Conservation (phyloP, 1,140 invertebrate species). For the Drosophila lowei region DNA sequence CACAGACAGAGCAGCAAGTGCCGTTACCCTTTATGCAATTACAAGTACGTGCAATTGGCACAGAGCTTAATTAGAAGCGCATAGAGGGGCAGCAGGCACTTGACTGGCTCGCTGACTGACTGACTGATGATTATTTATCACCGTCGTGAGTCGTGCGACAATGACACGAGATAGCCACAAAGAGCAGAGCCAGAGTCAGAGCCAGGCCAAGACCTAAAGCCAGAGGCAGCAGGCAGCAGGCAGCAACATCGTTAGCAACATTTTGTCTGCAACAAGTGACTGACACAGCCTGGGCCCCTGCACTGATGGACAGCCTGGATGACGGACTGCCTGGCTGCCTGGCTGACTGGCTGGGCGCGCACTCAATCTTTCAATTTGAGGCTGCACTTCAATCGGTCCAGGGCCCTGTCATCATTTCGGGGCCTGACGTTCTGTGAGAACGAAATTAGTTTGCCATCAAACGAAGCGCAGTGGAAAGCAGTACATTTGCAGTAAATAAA, state of each 20-base stretch:
- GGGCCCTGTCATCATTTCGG: conserved; percentile 48
- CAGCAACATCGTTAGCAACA: conserved; percentile 70
- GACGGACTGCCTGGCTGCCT: conserved; percentile 16
- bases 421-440: conserved; percentile 68
- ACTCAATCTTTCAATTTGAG: conserved; percentile 65
- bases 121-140: conserved; percentile 80
- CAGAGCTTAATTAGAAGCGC: conserved; percentile 70
- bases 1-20: conserved; percentile 45
- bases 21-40: conserved; percentile 78
- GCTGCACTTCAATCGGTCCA: conserved; percentile 47
- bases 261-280: conserved; percentile 67
- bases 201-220: background rate
- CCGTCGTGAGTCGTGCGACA: conserved; percentile 80
- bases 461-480: background rate
- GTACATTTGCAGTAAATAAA: conserved; percentile 5
- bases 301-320: conserved; percentile 22
- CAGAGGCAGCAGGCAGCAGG: conserved; percentile 8
- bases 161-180: conserved; percentile 65
- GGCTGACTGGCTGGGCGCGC: conserved; percentile 28
- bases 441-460: conserved; percentile 52
- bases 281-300: conserved; percentile 39
- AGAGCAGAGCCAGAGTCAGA: conserved; percentile 26
- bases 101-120: conserved; percentile 50
- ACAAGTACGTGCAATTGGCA: conserved; percentile 71
- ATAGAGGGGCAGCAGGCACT: conserved; percentile 40